Evolutionary conservation across 1,140 invertebrate species (phyloP).

Genomic region (Pseudoatta argentina): DNA sequence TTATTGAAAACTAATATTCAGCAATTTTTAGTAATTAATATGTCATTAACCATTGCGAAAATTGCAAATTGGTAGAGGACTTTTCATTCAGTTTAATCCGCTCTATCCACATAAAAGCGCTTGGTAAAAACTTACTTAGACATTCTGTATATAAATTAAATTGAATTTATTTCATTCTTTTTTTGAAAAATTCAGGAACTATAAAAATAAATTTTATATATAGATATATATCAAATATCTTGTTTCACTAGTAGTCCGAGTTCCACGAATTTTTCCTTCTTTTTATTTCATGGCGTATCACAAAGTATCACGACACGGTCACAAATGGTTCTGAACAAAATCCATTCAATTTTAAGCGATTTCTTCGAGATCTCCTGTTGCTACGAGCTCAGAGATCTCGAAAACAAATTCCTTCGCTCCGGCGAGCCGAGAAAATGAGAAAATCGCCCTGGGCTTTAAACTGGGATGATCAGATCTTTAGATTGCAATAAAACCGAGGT

Average conservation of each 20-base stretch:
- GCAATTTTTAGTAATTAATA: too few species aligned
- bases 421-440: conserved; percentile 30
- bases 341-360: conserved; percentile 55
- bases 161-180: not conserved
- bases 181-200: not conserved
- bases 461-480: conserved; percentile 15
- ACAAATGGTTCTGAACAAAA: conserved; percentile 50
- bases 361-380: conserved; percentile 44
- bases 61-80: too few species aligned
- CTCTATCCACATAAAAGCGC: too few species aligned
- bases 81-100: too few species aligned
- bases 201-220: not conserved
- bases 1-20: too few species aligned
- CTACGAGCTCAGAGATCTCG: conserved; percentile 18
- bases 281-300: not conserved
- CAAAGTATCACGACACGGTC: conserved; percentile 1
- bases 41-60: too few species aligned
- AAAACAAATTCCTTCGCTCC: conserved; percentile 49
- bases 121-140: too few species aligned
- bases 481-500: conserved; percentile 3
- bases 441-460: conserved; percentile 38
- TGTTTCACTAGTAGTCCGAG: not conserved
- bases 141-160: not conserved
- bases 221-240: not conserved
- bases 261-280: conserved; percentile 1